A percentile compares a stretch with the other conserved stretches of the same genome.
Conservation (phyloP, 2,113 vertebrate genomes). For the Acinonyx jubatus region DNA sequence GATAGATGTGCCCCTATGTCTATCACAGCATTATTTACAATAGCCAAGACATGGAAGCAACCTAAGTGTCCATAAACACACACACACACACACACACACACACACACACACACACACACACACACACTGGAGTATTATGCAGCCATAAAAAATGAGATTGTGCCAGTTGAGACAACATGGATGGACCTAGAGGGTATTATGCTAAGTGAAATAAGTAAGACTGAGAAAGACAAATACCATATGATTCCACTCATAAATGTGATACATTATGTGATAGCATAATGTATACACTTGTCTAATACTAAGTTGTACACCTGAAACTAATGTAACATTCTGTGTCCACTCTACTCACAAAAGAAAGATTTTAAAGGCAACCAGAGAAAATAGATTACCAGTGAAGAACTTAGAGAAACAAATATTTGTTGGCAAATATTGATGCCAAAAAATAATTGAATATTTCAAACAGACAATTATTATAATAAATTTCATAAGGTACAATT, state of each 20-base stretch:
- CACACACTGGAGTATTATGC: background rate
- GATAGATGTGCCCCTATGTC: background rate
- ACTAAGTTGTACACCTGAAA: background rate
- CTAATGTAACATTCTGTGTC: background rate
- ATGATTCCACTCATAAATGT: background rate
- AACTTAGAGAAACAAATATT: background rate
- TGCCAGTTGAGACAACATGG: background rate
- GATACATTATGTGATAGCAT: background rate
- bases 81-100: too few relatives aligned
- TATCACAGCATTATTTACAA: background rate
- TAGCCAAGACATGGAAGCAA: background rate
- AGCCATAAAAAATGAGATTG: background rate
- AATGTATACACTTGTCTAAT: background rate
- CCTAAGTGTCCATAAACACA: background rate
- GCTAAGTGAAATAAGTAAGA: background rate
- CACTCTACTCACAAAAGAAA: background rate
- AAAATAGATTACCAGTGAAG: background rate
- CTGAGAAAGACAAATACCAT: background rate
- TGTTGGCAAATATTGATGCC: background rate
- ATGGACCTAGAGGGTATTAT: background rate
- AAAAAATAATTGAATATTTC: background rate
- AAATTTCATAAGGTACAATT: background rate
- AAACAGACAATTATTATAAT: background rate
- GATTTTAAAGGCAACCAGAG: background rate
- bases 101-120: too few relatives aligned